Conservation (phyloP, 2,797 vertebrate genomes). For the Phrynocephalus forsythii region DNA sequence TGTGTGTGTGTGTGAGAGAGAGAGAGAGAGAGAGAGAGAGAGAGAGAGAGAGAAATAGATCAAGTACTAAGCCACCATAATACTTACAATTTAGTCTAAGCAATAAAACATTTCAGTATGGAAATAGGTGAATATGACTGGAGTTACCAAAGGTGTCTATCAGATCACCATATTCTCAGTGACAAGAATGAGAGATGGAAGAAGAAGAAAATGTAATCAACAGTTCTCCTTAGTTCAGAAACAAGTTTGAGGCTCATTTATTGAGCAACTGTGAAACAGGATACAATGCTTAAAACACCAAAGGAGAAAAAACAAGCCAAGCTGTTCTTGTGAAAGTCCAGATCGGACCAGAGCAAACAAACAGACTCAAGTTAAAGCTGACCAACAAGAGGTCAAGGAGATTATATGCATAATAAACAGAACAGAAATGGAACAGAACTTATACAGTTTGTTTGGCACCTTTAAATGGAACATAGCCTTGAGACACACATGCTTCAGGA, state of each 20-base stretch:
- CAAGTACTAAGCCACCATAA: conserved; percentile 2
- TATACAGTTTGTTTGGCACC: background rate
- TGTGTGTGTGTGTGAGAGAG: too few species aligned
- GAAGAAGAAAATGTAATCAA: background rate
- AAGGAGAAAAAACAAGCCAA: background rate
- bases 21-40: background rate
- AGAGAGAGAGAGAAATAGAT: background rate
- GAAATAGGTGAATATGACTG: background rate
- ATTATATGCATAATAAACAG: conserved; percentile 3
- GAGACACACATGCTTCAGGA: background rate
- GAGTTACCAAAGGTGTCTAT: background rate
- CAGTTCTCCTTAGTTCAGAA: conserved; percentile 15
- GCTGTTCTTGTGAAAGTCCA: background rate
- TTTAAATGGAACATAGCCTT: background rate
- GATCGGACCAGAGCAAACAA: conserved; percentile 20
- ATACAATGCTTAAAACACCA: background rate
- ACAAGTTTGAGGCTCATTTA: conserved; percentile 16
- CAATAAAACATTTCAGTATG: background rate
- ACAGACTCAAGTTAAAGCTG: conserved; percentile 3
- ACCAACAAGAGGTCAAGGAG: conserved; percentile 2
- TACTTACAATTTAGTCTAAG: background rate
- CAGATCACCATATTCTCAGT: conserved; percentile 3
- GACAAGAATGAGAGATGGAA: background rate
- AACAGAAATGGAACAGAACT: background rate
- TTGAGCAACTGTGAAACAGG: conserved; percentile 33